Evolutionary conservation across 2,888 invertebrate genomes (phyloP).

Genomic region (Palloptera scutellata): DNA sequence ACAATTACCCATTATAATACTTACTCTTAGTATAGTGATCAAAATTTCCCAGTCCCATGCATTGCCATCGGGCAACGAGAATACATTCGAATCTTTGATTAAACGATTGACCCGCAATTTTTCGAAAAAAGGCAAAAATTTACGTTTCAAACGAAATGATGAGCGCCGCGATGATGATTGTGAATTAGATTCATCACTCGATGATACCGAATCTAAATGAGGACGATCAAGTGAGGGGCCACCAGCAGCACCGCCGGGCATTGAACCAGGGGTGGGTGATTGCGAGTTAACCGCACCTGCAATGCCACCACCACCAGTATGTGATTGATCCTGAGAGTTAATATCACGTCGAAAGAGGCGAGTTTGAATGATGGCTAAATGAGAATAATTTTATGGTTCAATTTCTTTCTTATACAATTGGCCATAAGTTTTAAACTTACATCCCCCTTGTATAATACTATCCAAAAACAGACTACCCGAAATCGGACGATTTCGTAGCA

Average conservation of each 20-base stretch:
- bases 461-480: slow-evolving; percentile 85
- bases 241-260: neutral
- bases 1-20: slow-evolving; percentile 15
- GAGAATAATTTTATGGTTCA: slow-evolving; percentile 4
- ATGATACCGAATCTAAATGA: slow-evolving; percentile 65
- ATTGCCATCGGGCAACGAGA: slow-evolving; percentile 79
- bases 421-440: slow-evolving; percentile 41
- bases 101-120: slow-evolving; percentile 70
- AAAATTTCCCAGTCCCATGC: slow-evolving; percentile 96
- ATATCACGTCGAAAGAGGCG: slow-evolving; percentile 63
- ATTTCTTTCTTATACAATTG: neutral
- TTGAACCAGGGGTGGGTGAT: slow-evolving; percentile 29
- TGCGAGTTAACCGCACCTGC: slow-evolving; percentile 27
- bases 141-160: slow-evolving; percentile 59
- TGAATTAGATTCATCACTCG: slow-evolving; percentile 61
- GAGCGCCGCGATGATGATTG: slow-evolving; percentile 57
- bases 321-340: slow-evolving; percentile 51
- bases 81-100: slow-evolving; percentile 83
- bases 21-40: slow-evolving; percentile 79
- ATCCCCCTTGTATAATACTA: slow-evolving; percentile 73
- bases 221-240: slow-evolving; percentile 54
- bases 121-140: slow-evolving; percentile 68
- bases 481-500: slow-evolving; percentile 82
- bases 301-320: slow-evolving; percentile 6
- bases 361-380: slow-evolving; percentile 57